phyloP scores from a whole-genome alignment of 1,140 invertebrate genomes.

The Zaprionus tsacasi region DNA sequence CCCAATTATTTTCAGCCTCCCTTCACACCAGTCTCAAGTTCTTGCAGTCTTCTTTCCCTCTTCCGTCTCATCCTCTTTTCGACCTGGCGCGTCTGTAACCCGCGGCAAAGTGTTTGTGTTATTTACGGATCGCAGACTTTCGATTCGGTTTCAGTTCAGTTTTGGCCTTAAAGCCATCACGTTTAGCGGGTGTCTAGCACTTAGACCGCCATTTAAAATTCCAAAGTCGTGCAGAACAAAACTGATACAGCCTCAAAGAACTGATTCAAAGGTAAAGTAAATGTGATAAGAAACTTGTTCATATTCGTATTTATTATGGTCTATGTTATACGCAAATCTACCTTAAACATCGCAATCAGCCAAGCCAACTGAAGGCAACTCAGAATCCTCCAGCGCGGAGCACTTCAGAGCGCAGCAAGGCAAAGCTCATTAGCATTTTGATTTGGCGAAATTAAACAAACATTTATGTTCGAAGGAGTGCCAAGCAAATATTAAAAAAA shows the following conservation, averaged over 20 bases:
- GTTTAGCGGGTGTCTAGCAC: constrained; percentile 39
- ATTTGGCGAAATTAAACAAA: constrained; percentile 67
- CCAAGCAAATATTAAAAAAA: constrained; percentile 48
- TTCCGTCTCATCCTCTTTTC: neutral
- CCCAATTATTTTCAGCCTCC: constrained; percentile 61
- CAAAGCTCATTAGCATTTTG: constrained; percentile 69
- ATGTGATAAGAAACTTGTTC: constrained; percentile 49
- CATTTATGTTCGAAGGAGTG: constrained; percentile 57
- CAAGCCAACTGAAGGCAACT: constrained; percentile 3
- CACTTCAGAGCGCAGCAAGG: constrained; percentile 5
- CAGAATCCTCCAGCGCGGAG: neutral
- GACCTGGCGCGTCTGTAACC: constrained; percentile 66
- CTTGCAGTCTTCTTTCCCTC: constrained; percentile 26
- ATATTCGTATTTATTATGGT: constrained; percentile 56
- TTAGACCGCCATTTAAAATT: constrained; percentile 58
- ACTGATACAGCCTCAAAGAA: constrained; percentile 31
- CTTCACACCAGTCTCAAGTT: constrained; percentile 26
- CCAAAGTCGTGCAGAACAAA: constrained; percentile 42
- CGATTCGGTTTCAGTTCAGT: constrained; percentile 14
- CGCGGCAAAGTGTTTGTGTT: constrained; percentile 52
- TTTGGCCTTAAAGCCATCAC: constrained; percentile 62
- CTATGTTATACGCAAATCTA: constrained; percentile 30
- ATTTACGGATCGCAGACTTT: constrained; percentile 58
- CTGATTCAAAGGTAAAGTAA: constrained; percentile 71
- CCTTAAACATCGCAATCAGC: constrained; percentile 53